Percentiles rank a stretch among this genome's conserved stretches.
These are phyloP conservation scores for Mesocricetus auratus DNA, from an alignment of 2,113 vertebrate species.

Conservation along the genomic window DNA sequence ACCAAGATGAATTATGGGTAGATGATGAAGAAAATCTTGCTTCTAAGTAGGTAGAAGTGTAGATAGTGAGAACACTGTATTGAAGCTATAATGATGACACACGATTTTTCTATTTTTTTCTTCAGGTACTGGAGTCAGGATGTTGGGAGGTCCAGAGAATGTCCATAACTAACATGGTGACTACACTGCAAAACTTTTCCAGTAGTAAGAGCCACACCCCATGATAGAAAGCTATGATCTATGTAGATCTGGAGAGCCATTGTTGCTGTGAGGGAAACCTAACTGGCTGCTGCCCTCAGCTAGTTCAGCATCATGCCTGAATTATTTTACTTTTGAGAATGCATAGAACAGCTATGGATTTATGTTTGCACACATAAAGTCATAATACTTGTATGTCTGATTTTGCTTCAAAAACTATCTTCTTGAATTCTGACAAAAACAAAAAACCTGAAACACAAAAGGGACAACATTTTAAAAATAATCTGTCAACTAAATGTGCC, in stretches of 20 bases:
- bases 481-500: slow-evolving; percentile 45
- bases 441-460: slow-evolving; percentile 39
- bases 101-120: neutral
- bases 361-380: neutral
- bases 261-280: slow-evolving; percentile 29
- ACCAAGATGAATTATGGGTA: neutral
- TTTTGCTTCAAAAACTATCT: neutral
- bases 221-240: neutral
- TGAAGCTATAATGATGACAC: neutral
- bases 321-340: neutral
- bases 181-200: slow-evolving; percentile 25
- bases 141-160: neutral
- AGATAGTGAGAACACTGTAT: neutral
- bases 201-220: neutral
- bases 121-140: neutral
- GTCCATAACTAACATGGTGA: slow-evolving; percentile 15
- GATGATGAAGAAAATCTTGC: neutral
- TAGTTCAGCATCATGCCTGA: neutral
- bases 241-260: neutral
- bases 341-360: neutral
- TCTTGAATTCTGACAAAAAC: slow-evolving; percentile 54
- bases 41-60: too few species aligned
- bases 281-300: neutral
- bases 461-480: slow-evolving; percentile 10
- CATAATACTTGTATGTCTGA: slow-evolving; percentile 30